Conservation (phyloP, 2,888 invertebrate genomes). For the Phengaris alcon region DNA sequence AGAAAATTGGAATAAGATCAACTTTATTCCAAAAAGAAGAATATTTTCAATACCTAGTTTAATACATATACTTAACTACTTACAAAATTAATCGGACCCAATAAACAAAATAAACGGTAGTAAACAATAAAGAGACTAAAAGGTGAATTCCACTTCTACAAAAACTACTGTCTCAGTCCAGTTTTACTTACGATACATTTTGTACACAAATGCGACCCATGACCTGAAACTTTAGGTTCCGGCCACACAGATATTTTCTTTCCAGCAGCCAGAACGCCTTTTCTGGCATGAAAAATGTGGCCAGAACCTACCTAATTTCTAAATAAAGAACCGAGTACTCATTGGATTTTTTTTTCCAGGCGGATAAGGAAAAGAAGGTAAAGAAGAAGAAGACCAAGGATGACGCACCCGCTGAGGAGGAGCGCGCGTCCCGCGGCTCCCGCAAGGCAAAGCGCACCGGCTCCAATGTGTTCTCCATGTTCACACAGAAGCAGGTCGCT, state of each 20-base stretch:
- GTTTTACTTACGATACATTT: too few species aligned
- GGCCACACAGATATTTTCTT: too few species aligned
- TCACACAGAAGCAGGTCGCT: conserved; percentile 96
- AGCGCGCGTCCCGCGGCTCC: conserved; percentile 89
- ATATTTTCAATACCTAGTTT: neutral
- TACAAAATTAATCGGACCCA: neutral
- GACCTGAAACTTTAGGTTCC: too few species aligned
- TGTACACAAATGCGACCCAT: too few species aligned
- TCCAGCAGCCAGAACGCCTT: too few species aligned
- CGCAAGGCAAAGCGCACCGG: conserved; percentile 92
- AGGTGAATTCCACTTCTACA: too few species aligned
- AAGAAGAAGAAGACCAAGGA: conserved; percentile 83
- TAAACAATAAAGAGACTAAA: neutral
- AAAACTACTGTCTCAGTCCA: too few species aligned
- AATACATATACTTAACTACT: neutral
- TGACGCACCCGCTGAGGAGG: conserved; percentile 84
- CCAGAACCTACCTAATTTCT: neutral
- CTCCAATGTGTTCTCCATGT: conserved; percentile 98
- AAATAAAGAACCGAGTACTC: neutral
- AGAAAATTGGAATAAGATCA: neutral
- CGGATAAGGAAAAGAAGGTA: conserved; percentile 93
- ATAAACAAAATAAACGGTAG: neutral
- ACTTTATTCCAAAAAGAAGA: neutral
- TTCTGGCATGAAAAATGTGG: neutral
- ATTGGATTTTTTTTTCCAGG: conserved; percentile 72